A percentile compares a stretch with the other conserved stretches of the same genome.
phyloP scores from a whole-genome alignment of 1,140 invertebrate genomes.

The Aporrectodea caliginosa region DNA sequence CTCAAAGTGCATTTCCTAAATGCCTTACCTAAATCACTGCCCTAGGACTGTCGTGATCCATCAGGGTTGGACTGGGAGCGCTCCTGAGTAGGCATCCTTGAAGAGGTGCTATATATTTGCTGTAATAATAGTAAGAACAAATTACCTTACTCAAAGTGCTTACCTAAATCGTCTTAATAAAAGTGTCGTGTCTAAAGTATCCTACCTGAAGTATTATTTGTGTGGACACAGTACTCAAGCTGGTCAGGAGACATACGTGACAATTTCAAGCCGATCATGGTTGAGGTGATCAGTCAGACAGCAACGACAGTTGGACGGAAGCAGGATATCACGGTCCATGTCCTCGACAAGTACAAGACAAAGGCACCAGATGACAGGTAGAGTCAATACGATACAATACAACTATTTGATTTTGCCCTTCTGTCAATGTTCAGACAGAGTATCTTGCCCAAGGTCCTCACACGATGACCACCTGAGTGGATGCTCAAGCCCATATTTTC shows the following conservation, averaged over 20 bases:
- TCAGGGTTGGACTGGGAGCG: too few relatives aligned
- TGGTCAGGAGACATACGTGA: constrained; percentile 19
- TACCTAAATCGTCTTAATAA: too few relatives aligned
- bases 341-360: constrained; percentile 11
- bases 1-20: too few relatives aligned
- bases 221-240: constrained; percentile 25
- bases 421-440: not conserved
- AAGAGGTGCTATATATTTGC: too few relatives aligned
- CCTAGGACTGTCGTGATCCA: too few relatives aligned
- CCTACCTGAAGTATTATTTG: too few relatives aligned
- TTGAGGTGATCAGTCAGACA: constrained; percentile 7
- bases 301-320: constrained; percentile 5
- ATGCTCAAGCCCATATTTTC: too few relatives aligned
- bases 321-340: constrained; percentile 13
- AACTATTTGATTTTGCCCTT: not conserved
- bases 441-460: not conserved
- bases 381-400: not conserved
- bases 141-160: too few relatives aligned
- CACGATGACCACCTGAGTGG: not conserved
- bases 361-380: constrained; percentile 21
- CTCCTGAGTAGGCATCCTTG: too few relatives aligned
- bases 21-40: too few relatives aligned
- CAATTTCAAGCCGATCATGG: constrained; percentile 18
- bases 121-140: too few relatives aligned
- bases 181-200: too few relatives aligned